A percentile compares a stretch with the other conserved stretches of the same genome.
These are phyloP conservation scores for Cephus runcator DNA, from an alignment of 2,888 invertebrate genomes.

Conservation along the genomic window DNA sequence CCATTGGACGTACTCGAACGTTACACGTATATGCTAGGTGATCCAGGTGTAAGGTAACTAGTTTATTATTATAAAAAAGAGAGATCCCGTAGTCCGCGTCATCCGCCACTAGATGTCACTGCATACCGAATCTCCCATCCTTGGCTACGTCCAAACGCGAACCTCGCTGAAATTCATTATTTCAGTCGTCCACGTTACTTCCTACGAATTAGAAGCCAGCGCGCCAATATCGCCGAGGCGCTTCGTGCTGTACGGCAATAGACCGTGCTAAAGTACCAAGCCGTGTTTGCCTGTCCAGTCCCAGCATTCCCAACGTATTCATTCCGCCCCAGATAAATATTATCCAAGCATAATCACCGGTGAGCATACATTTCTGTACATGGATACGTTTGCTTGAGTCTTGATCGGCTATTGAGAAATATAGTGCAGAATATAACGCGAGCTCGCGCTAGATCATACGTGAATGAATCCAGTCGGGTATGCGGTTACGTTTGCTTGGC, in stretches of 20 bases:
- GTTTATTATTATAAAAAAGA: not conserved
- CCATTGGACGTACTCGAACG: constrained; percentile 48
- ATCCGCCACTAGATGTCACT: not conserved
- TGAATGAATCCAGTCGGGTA: not conserved
- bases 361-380: constrained; percentile 7
- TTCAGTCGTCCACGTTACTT: constrained; percentile 3
- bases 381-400: constrained; percentile 7
- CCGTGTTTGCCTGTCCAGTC: not conserved
- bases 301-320: constrained; percentile 1
- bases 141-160: not conserved
- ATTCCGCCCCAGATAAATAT: constrained; percentile 21
- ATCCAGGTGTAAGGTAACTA: not conserved
- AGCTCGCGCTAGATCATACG: constrained; percentile 1
- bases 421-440: constrained; percentile 33
- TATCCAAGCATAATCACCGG: constrained; percentile 16
- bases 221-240: not conserved
- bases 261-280: constrained; percentile 12
- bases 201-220: constrained; percentile 7
- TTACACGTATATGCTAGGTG: constrained; percentile 7
- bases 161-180: not conserved
- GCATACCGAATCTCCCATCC: not conserved
- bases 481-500: not conserved
- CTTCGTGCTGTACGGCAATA: not conserved
- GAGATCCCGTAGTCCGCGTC: not conserved
- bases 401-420: constrained; percentile 15